Base-by-base conservation (phyloP, 2,797 vertebrate species). In the Ataeniobius toweri region DNA sequence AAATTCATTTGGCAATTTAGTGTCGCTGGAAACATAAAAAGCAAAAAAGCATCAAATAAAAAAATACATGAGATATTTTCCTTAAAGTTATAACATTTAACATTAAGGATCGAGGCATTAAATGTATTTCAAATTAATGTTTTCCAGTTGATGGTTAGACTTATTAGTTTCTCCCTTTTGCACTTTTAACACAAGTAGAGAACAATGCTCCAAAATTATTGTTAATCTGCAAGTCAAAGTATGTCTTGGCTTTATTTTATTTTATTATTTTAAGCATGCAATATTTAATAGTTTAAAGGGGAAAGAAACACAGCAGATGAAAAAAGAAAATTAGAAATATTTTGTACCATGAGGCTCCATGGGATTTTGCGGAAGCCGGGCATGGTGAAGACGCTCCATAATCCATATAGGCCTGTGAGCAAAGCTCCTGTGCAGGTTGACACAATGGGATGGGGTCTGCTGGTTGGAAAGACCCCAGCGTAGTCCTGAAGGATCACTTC, bases 281-380 rank as follows among this genome's bases (percentile, higher is more conserved):
- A 5, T 13, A 73, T 79, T 76, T 77, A 36, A 41, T 48, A 24
- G 48, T 72, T 13, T 9, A 68, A 56, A 71, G 1, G 18, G 36
- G 2, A 22, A 73, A 24, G 58, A 55, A 0, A 75, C 76, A 78
- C 83, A 87, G 71, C 67, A 76, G 0, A 12, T 24, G 70, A 48
- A 28, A 3, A 46, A 50, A 55, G 56, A 50, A 69, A 63, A 20
- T 6, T 56, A 73, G 1, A 14, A 22, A 18, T 31, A 5, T 83
- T 0, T 74, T 79, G 70, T 79, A 96, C 96, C 95, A 94, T 95
- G 8, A 96, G 94, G 24, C 58, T 89, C 65, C 39, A 72, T 0
- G 95, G 95, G 71, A 96, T 80, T 90, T 90, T 95, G 18, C 91
- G 89, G 76, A 95, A 94, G 20, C 94, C 95, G 18, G 95, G 94